Evolutionary conservation across 2,113 vertebrate species (phyloP), one percentile per base, ranked within the genome.

Genomic region (Forbesichthys agassizii): DNA sequence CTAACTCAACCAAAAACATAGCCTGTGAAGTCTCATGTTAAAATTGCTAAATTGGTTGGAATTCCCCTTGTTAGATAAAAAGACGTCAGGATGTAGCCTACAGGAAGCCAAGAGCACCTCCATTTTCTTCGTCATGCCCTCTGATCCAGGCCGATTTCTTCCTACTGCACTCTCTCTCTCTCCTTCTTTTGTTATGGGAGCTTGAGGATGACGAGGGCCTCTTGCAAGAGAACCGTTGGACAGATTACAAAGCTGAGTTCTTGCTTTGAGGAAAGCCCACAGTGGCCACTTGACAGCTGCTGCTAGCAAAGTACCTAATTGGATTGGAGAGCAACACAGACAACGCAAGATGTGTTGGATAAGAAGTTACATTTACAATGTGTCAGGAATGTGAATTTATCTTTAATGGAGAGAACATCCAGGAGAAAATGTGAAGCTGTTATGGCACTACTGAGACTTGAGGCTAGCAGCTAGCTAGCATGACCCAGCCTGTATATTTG

Each of bases 201-300:
- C 58, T 11, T 14, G 67, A 74, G 67, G 76, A 60, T 68, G 80
- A 69, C 20, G 77, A 75, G 59, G 65, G 49, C 68, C 74, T 75
- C 61, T 78, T 84, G 71, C 83, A 85, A 46, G 58, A 46, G 58
- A 42, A 33, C 36, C 4, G 1, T 61, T 12, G 36, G 77, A 73
- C 68, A 62, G 77, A 84, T 88, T 83, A 84, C 68, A 88, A 81
- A 83, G 74, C 27, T 27, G 27, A 27, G 27, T 27, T 27, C 27
- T 27, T 27, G 27, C 65, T 88, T 88, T 90, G 13, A 12, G 49
- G 49, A 86, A 89, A 84, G 80, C 76, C 71, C 57, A 60, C 65
- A 14, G 66, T 80, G 74, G 66, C 72, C 68, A 65, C 76, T 70
- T 79, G 87, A 79, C 78, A 80, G 78, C 70, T 77, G 68, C 77